phyloP scores from a whole-genome alignment of 2,888 invertebrate species.

The Rambutsinella grinnellia region DNA sequence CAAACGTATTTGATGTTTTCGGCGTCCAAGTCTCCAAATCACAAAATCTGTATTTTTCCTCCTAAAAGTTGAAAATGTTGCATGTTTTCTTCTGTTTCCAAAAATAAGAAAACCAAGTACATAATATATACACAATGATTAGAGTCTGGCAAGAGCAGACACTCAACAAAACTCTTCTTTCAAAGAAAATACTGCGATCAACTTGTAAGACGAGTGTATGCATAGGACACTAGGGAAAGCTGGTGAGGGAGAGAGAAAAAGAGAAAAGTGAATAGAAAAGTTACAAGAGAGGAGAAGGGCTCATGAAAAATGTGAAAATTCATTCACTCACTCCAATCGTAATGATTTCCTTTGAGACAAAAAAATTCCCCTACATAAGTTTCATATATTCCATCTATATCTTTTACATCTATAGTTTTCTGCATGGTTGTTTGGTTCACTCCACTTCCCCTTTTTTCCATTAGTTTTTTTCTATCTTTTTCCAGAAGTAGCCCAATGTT shows the following conservation, averaged over 20 bases:
- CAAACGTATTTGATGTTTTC: no score
- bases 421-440: not conserved
- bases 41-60: no score
- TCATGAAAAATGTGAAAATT: slow-evolving; percentile 66
- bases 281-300: slow-evolving; percentile 41
- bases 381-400: not conserved
- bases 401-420: not conserved
- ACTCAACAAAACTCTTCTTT: no score
- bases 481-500: slow-evolving; percentile 8
- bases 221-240: slow-evolving; percentile 45
- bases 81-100: no score
- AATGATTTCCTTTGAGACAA: slow-evolving; percentile 66
- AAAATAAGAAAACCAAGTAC: no score
- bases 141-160: no score
- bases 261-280: slow-evolving; percentile 22
- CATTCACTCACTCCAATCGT: slow-evolving; percentile 66
- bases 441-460: slow-evolving; percentile 40
- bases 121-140: no score
- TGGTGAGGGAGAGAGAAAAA: slow-evolving; percentile 20
- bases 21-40: no score
- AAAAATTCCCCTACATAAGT: not conserved
- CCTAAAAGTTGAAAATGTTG: no score
- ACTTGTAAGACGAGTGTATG: slow-evolving; percentile 15
- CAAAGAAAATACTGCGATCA: no score
- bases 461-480: no score